Base-by-base conservation (phyloP, 2,113 vertebrate genomes). In the Poeciliopsis turrubarensis region DNA sequence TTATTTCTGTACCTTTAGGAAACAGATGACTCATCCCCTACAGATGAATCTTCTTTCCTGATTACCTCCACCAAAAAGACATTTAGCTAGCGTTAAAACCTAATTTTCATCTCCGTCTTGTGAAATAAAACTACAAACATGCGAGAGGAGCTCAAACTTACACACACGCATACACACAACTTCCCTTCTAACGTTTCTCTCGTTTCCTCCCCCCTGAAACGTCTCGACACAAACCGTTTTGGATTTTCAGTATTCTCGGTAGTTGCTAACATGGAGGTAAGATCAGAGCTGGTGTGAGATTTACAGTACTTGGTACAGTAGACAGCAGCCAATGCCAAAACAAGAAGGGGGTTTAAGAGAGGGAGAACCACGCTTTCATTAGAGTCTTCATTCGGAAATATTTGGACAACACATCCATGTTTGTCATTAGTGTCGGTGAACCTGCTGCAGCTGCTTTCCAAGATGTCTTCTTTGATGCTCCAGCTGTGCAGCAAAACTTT, bases 241-340 rank as follows among this genome's bases (percentile, higher is more conserved):
- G 75, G 88, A 86, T 87, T 71, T 75, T 76, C 75, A 78, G 22
- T 79, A 83, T 64, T 84, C 64, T 39, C 51, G 22, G 32, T 39
- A 88, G 79, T 78, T 85, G 82, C 78, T 88, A 90, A 73, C 86
- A 86, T 86, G 83, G 86, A 91, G 89, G 87, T 90, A 91, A 90
- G 88, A 89, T 88, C 73, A 90, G 89, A 89, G 90, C 92, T 93
- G 91, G 92, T 92, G 90, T 85, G 89, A 91, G 84, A 90, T 88
- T 81, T 86, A 92, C 89, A 92, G 89, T 89, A 91, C 91, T 87
- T 84, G 86, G 84, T 87, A 87, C 86, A 86, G 82, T 76, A 88
- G 78, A 87, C 76, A 91, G 90, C 86, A 90, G 85, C 88, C 79
- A 64, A 73, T 72, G 80, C 60, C 37, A 60, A 17, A 32, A 74